Conservation (phyloP, 2,797 vertebrate species). For the Cheirogaleus major region DNA sequence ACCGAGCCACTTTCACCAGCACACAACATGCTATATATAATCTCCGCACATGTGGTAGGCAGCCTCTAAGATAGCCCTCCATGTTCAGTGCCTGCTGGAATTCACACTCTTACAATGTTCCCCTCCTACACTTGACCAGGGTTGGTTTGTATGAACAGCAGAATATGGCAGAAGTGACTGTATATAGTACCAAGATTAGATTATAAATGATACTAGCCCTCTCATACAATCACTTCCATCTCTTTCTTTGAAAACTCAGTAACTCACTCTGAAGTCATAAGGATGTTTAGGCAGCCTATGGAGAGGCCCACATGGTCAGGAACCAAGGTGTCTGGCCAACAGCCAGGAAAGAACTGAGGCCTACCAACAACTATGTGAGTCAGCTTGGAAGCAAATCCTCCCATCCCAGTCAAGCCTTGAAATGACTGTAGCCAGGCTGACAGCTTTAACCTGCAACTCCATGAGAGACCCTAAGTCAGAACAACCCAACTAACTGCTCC, state of each 20-base stretch:
- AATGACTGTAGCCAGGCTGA: neutral
- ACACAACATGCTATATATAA: neutral
- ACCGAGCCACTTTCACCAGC: neutral
- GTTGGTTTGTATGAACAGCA: neutral
- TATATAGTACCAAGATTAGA: neutral
- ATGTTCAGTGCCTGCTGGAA: neutral
- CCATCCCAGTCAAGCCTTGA: neutral
- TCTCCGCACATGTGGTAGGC: neutral
- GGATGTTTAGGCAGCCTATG: neutral
- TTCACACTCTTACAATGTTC: neutral
- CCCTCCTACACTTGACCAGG: neutral
- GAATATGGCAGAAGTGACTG: neutral
- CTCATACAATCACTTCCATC: neutral
- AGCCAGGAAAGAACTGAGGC: neutral
- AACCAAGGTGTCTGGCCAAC: neutral
- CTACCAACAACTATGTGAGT: neutral
- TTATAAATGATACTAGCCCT: neutral
- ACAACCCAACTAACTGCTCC: neutral
- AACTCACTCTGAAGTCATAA: neutral
- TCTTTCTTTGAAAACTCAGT: neutral
- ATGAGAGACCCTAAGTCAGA: neutral
- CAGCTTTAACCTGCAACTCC: neutral
- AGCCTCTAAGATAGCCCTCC: neutral
- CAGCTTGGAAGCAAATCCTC: neutral
- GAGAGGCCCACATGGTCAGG: neutral